Evolutionary conservation across 1,140 invertebrate species (phyloP).

Genomic region (Acromyrmex charruanus): DNA sequence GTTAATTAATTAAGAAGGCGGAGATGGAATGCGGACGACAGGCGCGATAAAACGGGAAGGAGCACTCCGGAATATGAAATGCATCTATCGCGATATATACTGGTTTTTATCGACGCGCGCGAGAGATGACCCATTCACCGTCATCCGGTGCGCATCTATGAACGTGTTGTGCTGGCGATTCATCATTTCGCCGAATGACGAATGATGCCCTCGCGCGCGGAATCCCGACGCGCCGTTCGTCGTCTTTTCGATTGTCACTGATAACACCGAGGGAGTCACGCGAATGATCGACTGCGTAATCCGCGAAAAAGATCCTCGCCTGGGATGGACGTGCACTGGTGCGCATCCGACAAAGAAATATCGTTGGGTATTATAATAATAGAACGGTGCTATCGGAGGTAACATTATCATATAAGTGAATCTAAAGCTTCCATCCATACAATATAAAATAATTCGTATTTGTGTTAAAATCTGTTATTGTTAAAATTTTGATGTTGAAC

Average conservation of each 20-base stretch:
- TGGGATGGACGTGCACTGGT: not conserved
- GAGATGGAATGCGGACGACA: conserved; percentile 1
- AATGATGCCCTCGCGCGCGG: not conserved
- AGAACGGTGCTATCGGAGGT: not conserved
- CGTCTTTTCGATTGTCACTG: conserved; percentile 26
- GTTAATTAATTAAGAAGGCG: conserved; percentile 64
- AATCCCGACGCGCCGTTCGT: not conserved
- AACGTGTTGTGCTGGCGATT: conserved; percentile 21
- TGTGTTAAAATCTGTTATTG: too few relatives aligned
- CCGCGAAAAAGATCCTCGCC: not conserved
- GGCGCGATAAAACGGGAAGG: conserved; percentile 16
- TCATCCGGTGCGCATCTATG: conserved; percentile 38
- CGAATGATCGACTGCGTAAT: conserved; percentile 27
- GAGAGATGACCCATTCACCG: conserved; percentile 42
- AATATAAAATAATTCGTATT: too few relatives aligned
- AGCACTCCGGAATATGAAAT: conserved; percentile 28
- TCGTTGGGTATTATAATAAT: conserved; percentile 3
- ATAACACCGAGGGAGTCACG: conserved; percentile 16
- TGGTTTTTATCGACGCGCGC: conserved; percentile 36
- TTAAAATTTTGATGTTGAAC: too few relatives aligned
- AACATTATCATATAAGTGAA: not conserved
- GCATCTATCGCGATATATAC: conserved; percentile 1
- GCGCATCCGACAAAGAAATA: conserved; percentile 9
- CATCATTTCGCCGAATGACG: conserved; percentile 46
- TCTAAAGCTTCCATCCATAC: conserved; percentile 3